phyloP scores from a whole-genome alignment of 2,113 vertebrate species.

The Spilogale gracilis region DNA sequence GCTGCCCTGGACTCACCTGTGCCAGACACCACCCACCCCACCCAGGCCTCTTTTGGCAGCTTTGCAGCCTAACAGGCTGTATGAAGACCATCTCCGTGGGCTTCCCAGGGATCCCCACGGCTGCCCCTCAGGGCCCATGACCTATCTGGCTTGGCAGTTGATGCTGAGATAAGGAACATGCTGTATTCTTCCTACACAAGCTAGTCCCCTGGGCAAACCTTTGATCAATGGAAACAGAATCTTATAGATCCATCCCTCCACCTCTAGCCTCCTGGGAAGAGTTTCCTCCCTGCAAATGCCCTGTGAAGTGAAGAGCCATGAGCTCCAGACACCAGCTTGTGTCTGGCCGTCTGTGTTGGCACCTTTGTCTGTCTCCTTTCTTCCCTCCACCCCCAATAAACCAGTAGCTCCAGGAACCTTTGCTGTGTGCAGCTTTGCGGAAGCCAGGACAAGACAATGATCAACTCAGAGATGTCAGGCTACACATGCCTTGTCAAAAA shows the following conservation, averaged over 20 bases:
- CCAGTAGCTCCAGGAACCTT: background rate
- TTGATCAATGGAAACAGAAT: background rate
- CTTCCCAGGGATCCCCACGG: background rate
- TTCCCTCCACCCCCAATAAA: too few relatives aligned
- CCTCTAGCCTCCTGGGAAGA: background rate
- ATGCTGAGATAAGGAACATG: too few relatives aligned
- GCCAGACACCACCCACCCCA: too few relatives aligned
- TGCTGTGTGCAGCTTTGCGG: background rate
- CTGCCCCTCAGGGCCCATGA: background rate
- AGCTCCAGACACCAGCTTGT: background rate
- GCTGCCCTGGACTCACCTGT: background rate
- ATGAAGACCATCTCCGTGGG: background rate
- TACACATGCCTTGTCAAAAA: background rate
- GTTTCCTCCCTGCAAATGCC: background rate
- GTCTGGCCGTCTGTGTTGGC: too few relatives aligned
- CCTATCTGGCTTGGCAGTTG: background rate
- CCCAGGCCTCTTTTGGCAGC: background rate
- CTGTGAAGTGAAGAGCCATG: background rate
- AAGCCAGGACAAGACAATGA: too few relatives aligned
- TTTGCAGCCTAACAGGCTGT: background rate
- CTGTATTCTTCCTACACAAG: rapidly evolving
- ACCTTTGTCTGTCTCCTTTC: background rate
- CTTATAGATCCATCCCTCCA: background rate
- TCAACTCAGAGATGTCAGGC: background rate
- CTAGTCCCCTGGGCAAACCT: background rate